phyloP scores from a whole-genome alignment of 2,888 invertebrate genomes.

The Sphaeridia pumilis region DNA sequence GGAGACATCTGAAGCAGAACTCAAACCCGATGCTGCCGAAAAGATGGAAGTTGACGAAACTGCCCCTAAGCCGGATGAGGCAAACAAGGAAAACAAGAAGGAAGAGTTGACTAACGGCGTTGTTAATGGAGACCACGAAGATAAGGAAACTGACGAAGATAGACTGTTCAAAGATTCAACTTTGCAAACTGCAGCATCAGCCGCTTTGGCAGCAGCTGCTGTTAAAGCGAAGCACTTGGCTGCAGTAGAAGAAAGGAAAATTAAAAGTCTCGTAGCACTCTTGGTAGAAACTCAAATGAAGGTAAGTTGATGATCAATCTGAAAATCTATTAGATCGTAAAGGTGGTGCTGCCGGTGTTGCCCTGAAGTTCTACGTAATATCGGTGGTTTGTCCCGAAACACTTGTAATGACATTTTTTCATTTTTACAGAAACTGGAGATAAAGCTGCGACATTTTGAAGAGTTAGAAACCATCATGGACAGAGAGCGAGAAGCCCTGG shows the following conservation, averaged over 20 bases:
- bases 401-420: too few species aligned
- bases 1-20: slow-evolving; percentile 47
- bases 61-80: slow-evolving; percentile 24
- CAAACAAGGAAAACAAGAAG: slow-evolving; percentile 38
- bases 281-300: slow-evolving; percentile 99
- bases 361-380: too few species aligned
- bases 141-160: slow-evolving; percentile 38
- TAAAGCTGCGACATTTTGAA: slow-evolving; percentile 95
- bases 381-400: too few species aligned
- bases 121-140: slow-evolving; percentile 34
- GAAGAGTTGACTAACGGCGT: slow-evolving; percentile 36
- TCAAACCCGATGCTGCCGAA: slow-evolving; percentile 45
- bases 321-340: too few species aligned
- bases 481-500: slow-evolving; percentile 61
- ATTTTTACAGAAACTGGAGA: slow-evolving; percentile 70
- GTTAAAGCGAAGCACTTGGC: slow-evolving; percentile 99
- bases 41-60: slow-evolving; percentile 36
- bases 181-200: slow-evolving; percentile 88
- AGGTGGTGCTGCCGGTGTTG: too few species aligned
- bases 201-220: slow-evolving; percentile 92
- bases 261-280: slow-evolving; percentile 92
- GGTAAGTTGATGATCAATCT: too few species aligned
- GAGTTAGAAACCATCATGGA: slow-evolving; percentile 81
- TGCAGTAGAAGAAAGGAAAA: slow-evolving; percentile 94
- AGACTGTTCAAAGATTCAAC: slow-evolving; percentile 57